Conservation (phyloP, 2,113 vertebrate genomes). For the Ptilonorhynchus violaceus region DNA sequence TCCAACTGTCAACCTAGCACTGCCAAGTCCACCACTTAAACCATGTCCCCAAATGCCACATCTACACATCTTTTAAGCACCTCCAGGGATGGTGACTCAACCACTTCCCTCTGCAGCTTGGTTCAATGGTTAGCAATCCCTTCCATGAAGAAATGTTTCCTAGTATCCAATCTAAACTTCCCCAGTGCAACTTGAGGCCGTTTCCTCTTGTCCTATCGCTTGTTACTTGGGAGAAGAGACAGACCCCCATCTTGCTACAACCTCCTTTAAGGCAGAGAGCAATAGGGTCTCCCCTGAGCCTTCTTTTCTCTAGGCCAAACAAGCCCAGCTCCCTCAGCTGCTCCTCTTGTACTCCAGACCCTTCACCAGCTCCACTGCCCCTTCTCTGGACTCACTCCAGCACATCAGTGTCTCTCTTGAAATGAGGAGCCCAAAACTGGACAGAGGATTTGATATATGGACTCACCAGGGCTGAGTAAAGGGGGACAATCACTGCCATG, state of each 20-base stretch:
- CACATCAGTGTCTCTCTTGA: background rate
- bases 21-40: background rate
- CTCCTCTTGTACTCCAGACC: background rate
- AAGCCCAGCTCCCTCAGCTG: background rate
- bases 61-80: background rate
- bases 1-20: background rate
- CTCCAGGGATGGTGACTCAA: background rate
- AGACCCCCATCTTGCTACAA: accelerated
- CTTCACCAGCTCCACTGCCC: background rate
- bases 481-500: background rate
- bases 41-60: background rate
- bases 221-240: background rate
- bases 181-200: background rate
- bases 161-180: background rate
- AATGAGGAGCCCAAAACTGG: background rate
- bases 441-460: background rate
- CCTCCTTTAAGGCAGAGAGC: too few relatives aligned
- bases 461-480: background rate
- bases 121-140: too few relatives aligned
- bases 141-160: background rate
- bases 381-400: background rate
- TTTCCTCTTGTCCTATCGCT: background rate
- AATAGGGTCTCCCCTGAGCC: background rate
- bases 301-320: background rate
- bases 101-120: background rate